Evolutionary conservation across 2,797 vertebrate genomes (phyloP), one percentile per base, ranked within the genome.

Genomic region (Microctenopoma lineatum): DNA sequence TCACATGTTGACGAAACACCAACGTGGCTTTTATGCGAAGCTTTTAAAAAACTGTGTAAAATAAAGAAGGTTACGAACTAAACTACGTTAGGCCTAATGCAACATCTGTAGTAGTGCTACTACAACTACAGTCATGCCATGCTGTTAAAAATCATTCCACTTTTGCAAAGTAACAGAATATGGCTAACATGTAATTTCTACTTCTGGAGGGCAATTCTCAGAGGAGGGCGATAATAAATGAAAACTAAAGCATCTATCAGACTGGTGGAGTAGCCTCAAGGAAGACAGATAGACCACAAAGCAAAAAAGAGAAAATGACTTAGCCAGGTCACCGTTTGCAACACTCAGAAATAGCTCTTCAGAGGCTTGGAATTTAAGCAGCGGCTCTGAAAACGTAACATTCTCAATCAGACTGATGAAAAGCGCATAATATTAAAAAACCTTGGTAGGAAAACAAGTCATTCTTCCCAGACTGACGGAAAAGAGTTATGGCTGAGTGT

Each of bases 281-380:
- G 84, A 83, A 86, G 85, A 87, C 75, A 82, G 88, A 87, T 64
- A 80, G 83, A 84, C 84, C 87, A 88, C 87, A 84, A 89, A 91
- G 89, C 84, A 87, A 88, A 84, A 79, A 66, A 59, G 80, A 65
- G 66, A 21, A 84, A 88, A 89, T 61, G 73, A 82, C 79, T 84
- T 84, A 87, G 87, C 86, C 91, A 89, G 90, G 80, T 87, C 84
- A 85, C 82, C 65, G 78, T 80, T 86, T 64, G 84, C 79, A 90
- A 89, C 91, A 90, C 90, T 92, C 89, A 89, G 88, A 80, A 77
- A 88, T 90, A 90, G 66, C 86, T 87, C 85, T 81, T 87, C 72
- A 63, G 55, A 60, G 66, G 77, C 59, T 60, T 81, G 64, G 82
- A 70, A 65, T 84, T 73, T 75, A 45, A 83, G 63, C 74, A 75